Percentiles rank a stretch among this genome's conserved stretches.
Evolutionary conservation across 2,888 invertebrate genomes (phyloP).

Genomic region (Chaetoderma sp.): DNA sequence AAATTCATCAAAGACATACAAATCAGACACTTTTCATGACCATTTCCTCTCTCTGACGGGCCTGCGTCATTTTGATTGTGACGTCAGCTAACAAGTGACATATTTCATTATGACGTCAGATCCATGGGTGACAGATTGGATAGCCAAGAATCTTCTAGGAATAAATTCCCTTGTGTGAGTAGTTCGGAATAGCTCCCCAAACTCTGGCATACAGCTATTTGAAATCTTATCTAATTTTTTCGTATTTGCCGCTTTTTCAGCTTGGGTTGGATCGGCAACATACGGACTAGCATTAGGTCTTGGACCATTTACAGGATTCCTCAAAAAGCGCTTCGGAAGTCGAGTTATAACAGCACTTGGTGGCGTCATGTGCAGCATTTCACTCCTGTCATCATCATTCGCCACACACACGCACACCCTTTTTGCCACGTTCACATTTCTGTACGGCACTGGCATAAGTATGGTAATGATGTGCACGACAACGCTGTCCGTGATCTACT

Average conservation of each 20-base stretch:
- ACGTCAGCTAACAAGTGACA: too few species aligned
- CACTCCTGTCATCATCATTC: slow-evolving; percentile 33
- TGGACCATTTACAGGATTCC: slow-evolving; percentile 29
- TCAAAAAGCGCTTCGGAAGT: slow-evolving; percentile 26
- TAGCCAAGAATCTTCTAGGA: too few species aligned
- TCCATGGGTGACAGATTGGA: too few species aligned
- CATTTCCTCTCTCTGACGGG: too few species aligned
- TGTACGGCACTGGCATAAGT: slow-evolving; percentile 33
- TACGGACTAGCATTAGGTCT: slow-evolving; percentile 33
- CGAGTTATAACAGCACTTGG: slow-evolving; percentile 21
- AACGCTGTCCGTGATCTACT: slow-evolving; percentile 34
- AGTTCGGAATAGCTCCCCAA: too few species aligned
- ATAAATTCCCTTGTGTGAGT: too few species aligned
- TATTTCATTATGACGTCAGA: too few species aligned
- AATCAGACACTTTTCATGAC: too few species aligned
- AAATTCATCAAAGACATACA: too few species aligned
- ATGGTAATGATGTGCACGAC: slow-evolving; percentile 36
- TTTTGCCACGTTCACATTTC: slow-evolving; percentile 34
- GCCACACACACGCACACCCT: slow-evolving; percentile 18
- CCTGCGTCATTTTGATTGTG: too few species aligned
- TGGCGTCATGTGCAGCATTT: slow-evolving; percentile 26
- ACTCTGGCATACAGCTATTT: too few species aligned
- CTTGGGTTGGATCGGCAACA: slow-evolving; percentile 34
- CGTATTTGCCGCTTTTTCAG: slow-evolving; percentile 19
- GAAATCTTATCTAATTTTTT: too few species aligned